These are phyloP conservation scores for Aphelocoma californica DNA, from an alignment of 2,797 vertebrate species.

Conservation along the genomic window DNA sequence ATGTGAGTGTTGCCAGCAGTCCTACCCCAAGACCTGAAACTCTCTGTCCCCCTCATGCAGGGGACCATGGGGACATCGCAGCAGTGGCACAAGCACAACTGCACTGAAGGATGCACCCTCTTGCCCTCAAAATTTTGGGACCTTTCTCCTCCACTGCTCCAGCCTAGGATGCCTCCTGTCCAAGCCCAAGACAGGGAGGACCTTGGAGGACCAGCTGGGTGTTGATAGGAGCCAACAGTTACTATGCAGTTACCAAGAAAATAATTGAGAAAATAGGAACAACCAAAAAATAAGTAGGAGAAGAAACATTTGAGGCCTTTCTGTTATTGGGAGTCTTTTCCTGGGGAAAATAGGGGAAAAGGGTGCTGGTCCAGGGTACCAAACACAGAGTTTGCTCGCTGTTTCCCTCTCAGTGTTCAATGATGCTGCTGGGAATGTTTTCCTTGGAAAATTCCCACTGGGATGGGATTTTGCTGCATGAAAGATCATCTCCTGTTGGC, in stretches of 20 bases:
- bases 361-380: background rate
- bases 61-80: background rate
- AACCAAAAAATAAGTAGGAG: background rate
- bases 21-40: background rate
- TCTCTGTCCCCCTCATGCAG: fast-evolving
- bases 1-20: background rate
- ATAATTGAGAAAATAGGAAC: background rate
- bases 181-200: background rate
- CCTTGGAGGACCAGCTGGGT: background rate
- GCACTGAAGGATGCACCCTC: too few species aligned
- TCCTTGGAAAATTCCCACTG: background rate
- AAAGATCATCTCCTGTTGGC: background rate
- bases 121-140: background rate
- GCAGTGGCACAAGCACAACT: background rate
- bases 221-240: background rate
- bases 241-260: background rate
- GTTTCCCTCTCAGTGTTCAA: background rate
- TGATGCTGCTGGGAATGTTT: background rate
- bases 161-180: background rate
- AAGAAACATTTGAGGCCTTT: background rate
- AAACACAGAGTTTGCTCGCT: background rate
- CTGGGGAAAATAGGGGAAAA: background rate
- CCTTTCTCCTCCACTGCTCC: background rate
- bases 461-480: background rate
- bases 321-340: background rate